Evolutionary conservation across 2,113 vertebrate genomes (phyloP), one percentile per base, ranked within the genome.

Genomic region (Urocynchramus pylzowi): DNA sequence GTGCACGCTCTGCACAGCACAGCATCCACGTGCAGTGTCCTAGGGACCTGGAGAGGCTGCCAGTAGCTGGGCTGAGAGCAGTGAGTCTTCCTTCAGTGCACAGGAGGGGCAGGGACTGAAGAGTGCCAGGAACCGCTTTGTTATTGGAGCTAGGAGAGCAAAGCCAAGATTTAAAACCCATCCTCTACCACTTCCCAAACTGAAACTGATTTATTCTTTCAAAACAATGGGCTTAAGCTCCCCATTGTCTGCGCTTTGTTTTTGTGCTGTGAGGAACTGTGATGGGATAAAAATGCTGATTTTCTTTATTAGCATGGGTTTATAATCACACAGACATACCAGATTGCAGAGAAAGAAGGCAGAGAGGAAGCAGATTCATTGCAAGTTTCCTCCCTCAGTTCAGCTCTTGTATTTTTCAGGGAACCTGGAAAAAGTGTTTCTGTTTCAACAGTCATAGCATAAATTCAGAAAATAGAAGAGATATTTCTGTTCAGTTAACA

Each of bases 191-290:
- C 39, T 95, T 94, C 49, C 68, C 71, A 92, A 89, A 93, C 1
- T 42, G 65, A 92, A 92, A 89, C 42, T 75, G 49, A 81, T 93
- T 92, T 90, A 71, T 92, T 90, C 13, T 45, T 71, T 92, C 80
- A 80, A 94, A 94, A 93, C 73, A 94, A 84, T 92, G 69, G 41
- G 30, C 42, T 90, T 71, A 84, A 94, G 24, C 18, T 78, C 30
- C 75, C 73, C 41, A 84, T 90, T 96, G 73, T 94, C 73, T 84
- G 52, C 1, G 5, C 23, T 87, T 89, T 14, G 16, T 30, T 90
- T 86, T 63, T 92, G 73, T 84, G 57, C 80, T 93, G 60, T 77
- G 64, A 89, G 52, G 73, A 60, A 28, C 56, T 84, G 45, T 33
- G 69, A 59, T 21, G 45, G 90, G 67, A 91, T 88, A 59, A 90